Evolutionary conservation across 1,140 invertebrate genomes (phyloP).

Genomic region (Bilobella aurantiaca): DNA sequence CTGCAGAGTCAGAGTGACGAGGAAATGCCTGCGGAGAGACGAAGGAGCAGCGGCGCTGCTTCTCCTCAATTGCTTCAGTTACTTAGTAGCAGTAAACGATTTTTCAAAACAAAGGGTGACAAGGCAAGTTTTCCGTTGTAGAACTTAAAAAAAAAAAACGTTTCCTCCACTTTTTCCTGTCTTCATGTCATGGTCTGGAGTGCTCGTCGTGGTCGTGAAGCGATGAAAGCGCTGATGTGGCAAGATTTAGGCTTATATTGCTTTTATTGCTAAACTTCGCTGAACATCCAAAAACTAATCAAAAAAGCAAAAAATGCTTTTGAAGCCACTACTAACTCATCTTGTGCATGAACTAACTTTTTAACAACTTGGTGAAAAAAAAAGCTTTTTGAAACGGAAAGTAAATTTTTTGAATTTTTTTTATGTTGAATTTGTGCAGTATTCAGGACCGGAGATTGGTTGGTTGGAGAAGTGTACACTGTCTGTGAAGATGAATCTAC

Average conservation of each 20-base stretch:
- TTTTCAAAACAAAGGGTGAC: conserved; percentile 11
- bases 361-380: too few relatives aligned
- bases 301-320: too few relatives aligned
- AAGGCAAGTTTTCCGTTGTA: conserved; percentile 29
- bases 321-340: too few relatives aligned
- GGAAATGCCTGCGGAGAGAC: conserved; percentile 25
- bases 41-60: conserved; percentile 17
- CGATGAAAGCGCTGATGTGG: too few relatives aligned
- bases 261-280: too few relatives aligned
- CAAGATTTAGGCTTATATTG: too few relatives aligned
- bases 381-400: too few relatives aligned
- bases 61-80: conserved; percentile 29
- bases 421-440: neutral
- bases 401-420: conserved; percentile 6
- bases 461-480: conserved; percentile 34
- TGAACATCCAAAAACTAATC: too few relatives aligned
- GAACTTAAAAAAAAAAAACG: neutral
- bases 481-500: conserved; percentile 28
- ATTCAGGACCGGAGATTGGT: conserved; percentile 28
- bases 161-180: neutral
- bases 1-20: conserved; percentile 28
- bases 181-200: conserved; percentile 8
- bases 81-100: conserved; percentile 27
- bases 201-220: too few relatives aligned
- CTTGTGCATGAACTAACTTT: too few relatives aligned